These are phyloP conservation scores for Strix uralensis DNA, from an alignment of 2,113 vertebrate species.

Conservation along the genomic window DNA sequence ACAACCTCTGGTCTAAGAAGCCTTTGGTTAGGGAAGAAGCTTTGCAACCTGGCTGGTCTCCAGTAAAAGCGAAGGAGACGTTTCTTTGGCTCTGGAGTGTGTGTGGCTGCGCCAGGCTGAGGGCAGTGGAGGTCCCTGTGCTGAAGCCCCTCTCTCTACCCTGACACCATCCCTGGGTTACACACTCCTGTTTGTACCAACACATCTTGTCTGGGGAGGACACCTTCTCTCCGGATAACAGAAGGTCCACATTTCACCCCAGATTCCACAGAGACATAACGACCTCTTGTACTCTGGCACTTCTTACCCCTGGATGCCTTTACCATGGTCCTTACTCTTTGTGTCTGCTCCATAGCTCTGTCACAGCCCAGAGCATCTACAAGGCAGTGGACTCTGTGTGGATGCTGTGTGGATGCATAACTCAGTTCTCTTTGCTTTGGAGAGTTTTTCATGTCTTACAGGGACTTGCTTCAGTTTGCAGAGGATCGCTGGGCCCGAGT, in stretches of 20 bases:
- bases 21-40: neutral
- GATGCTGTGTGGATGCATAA: no score
- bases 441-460: neutral
- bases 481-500: neutral
- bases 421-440: neutral
- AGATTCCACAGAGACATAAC: neutral
- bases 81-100: neutral
- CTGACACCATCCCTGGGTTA: no score
- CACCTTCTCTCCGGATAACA: neutral
- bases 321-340: neutral
- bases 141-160: neutral
- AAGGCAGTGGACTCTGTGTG: neutral
- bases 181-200: neutral
- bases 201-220: neutral
- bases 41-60: neutral
- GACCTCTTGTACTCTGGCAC: neutral
- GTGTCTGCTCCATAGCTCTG: neutral
- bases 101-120: neutral
- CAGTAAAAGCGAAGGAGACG: neutral
- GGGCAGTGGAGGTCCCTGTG: accelerated
- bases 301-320: neutral
- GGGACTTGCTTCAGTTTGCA: neutral
- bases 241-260: neutral
- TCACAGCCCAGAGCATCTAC: neutral
- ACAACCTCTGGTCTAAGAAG: neutral